phyloP scores from a whole-genome alignment of 2,113 vertebrate genomes.

The Ophiodon elongatus region DNA sequence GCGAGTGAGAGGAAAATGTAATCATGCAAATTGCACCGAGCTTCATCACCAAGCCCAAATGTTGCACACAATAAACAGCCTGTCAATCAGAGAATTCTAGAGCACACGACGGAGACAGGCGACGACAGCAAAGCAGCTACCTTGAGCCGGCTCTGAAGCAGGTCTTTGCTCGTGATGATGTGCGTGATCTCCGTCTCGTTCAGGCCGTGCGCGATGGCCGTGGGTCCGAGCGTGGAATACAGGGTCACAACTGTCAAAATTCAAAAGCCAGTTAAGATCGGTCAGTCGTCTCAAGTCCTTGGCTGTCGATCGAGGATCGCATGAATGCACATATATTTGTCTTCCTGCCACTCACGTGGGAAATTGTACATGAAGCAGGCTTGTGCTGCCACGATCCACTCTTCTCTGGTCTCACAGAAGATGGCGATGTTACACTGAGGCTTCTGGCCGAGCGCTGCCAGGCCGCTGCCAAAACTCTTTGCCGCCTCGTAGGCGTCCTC shows the following conservation, averaged over 20 bases:
- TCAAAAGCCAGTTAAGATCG: not conserved
- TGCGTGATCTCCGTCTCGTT: slow-evolving; percentile 96
- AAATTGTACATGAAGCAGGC: slow-evolving; percentile 99
- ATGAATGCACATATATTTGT: not conserved
- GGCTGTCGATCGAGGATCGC: not conserved
- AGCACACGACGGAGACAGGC: not conserved
- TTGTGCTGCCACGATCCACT: slow-evolving; percentile 95
- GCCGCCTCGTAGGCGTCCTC: slow-evolving; percentile 89
- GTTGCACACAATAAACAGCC: not conserved
- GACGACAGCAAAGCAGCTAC: slow-evolving; percentile 69
- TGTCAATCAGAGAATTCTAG: not conserved
- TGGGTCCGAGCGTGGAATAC: slow-evolving; percentile 93
- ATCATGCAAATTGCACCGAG: slow-evolving; percentile 10
- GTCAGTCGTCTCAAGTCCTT: not conserved
- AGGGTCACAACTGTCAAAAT: slow-evolving; percentile 92
- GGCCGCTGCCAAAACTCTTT: slow-evolving; percentile 91
- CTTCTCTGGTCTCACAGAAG: slow-evolving; percentile 96
- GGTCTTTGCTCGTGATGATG: slow-evolving; percentile 96
- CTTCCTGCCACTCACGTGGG: slow-evolving; percentile 87
- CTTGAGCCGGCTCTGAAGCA: slow-evolving; percentile 94
- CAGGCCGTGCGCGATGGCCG: slow-evolving; percentile 93
- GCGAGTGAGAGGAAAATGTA: not conserved
- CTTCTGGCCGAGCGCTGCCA: slow-evolving; percentile 91
- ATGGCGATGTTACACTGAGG: slow-evolving; percentile 95
- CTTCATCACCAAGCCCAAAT: not conserved